Evolutionary conservation across 2,888 invertebrate genomes (phyloP).

Genomic region (Orthosia cruda): DNA sequence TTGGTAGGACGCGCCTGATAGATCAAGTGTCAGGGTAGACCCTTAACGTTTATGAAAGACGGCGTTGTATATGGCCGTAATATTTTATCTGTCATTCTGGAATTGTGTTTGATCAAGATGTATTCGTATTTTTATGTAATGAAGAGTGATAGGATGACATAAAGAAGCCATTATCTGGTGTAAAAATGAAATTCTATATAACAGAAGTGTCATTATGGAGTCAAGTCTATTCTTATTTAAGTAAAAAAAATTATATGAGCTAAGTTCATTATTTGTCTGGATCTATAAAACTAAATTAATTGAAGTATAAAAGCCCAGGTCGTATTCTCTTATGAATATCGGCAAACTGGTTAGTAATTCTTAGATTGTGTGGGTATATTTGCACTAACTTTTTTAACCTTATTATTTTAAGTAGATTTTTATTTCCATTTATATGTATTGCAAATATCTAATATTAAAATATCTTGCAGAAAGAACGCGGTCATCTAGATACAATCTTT

Average conservation of each 20-base stretch:
- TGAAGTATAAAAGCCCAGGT: background rate
- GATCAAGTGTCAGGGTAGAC: slow-evolving; percentile 60
- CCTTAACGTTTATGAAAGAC: slow-evolving; percentile 55
- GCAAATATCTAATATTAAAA: no score
- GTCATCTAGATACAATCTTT: slow-evolving; percentile 9
- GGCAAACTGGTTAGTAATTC: slow-evolving; percentile 2
- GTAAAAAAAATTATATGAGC: background rate
- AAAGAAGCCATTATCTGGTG: background rate
- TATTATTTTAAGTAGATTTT: no score
- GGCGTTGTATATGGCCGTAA: slow-evolving; percentile 50
- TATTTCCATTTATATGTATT: no score
- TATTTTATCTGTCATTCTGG: slow-evolving; percentile 51
- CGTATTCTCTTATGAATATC: background rate
- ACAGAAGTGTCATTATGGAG: background rate
- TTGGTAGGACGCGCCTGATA: slow-evolving; percentile 46
- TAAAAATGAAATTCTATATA: background rate
- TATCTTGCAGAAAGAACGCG: no score
- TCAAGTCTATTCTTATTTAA: background rate
- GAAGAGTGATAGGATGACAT: slow-evolving; percentile 5
- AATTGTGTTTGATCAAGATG: slow-evolving; percentile 49
- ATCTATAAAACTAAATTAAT: background rate
- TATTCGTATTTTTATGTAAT: slow-evolving; percentile 40
- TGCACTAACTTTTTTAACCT: background rate
- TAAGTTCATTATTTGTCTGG: background rate
- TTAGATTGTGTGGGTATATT: background rate